phyloP scores from a whole-genome alignment of 2,797 vertebrate species.

The Sebastes oblongus region DNA sequence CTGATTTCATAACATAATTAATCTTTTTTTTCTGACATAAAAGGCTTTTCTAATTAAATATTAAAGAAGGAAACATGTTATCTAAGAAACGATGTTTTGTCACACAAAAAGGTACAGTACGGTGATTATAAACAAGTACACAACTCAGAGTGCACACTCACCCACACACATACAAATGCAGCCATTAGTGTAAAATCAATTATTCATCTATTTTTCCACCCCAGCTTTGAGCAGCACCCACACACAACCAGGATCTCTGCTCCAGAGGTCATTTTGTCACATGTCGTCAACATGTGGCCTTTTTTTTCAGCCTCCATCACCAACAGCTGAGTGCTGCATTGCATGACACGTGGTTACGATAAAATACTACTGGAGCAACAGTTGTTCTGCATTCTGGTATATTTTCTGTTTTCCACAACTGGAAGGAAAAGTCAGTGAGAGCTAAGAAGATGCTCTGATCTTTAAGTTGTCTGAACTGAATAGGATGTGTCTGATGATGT shows the following conservation, averaged over 20 bases:
- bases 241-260: constrained; percentile 9
- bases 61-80: not conserved
- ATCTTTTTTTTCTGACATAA: not conserved
- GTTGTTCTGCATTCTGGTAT: not conserved
- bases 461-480: not conserved
- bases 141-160: not conserved
- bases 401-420: not conserved
- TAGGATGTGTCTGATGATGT: not conserved
- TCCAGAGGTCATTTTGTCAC: constrained; percentile 60
- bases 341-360: constrained; percentile 1
- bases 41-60: not conserved
- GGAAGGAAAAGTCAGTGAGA: not conserved
- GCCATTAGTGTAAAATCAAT: constrained; percentile 74
- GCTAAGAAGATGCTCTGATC: not conserved
- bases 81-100: not conserved
- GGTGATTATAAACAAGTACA: constrained; percentile 12
- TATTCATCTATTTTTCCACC: constrained; percentile 72
- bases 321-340: constrained; percentile 1
- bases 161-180: constrained; percentile 47
- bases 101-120: not conserved
- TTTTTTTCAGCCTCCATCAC: constrained; percentile 1
- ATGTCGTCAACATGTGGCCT: constrained; percentile 53
- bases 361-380: not conserved
- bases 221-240: constrained; percentile 32
- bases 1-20: not conserved